A percentile compares a stretch with the other conserved stretches of the same genome.
These are phyloP conservation scores for Polyommatus icarus DNA, from an alignment of 2,888 invertebrate species.

Conservation along the genomic window DNA sequence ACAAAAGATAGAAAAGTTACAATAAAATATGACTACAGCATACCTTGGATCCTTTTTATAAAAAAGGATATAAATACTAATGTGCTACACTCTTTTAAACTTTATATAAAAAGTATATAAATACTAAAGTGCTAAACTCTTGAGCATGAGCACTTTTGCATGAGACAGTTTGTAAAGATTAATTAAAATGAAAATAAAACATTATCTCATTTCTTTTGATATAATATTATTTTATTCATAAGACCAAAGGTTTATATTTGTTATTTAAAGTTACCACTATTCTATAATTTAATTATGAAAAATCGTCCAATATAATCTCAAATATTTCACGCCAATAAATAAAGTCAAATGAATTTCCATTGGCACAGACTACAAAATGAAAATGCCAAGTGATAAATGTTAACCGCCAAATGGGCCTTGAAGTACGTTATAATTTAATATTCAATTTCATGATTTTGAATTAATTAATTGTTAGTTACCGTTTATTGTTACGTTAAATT, in stretches of 20 bases:
- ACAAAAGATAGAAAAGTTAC: no score
- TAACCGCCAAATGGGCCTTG: conserved; percentile 24
- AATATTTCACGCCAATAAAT: background rate
- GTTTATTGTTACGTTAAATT: conserved; percentile 18
- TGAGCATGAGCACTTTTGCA: no score
- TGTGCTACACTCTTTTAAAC: no score
- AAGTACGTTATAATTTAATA: conserved; percentile 16
- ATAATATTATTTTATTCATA: background rate
- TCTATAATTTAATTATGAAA: background rate
- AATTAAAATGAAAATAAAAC: no score
- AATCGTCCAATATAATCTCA: background rate
- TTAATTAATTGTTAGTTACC: conserved; percentile 21
- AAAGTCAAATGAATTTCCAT: conserved; percentile 12
- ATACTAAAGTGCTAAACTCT: no score
- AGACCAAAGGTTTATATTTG: background rate
- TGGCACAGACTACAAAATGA: conserved; percentile 24
- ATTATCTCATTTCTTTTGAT: no score
- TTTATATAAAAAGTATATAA: no score
- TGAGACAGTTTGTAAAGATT: no score
- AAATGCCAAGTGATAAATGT: conserved; percentile 20
- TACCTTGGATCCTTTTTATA: no score
- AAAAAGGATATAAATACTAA: no score
- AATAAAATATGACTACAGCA: no score
- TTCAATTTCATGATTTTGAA: conserved; percentile 22
- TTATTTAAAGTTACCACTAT: background rate